phyloP scores from a whole-genome alignment of 2,797 vertebrate genomes.

The Hippocampus kuda region DNA sequence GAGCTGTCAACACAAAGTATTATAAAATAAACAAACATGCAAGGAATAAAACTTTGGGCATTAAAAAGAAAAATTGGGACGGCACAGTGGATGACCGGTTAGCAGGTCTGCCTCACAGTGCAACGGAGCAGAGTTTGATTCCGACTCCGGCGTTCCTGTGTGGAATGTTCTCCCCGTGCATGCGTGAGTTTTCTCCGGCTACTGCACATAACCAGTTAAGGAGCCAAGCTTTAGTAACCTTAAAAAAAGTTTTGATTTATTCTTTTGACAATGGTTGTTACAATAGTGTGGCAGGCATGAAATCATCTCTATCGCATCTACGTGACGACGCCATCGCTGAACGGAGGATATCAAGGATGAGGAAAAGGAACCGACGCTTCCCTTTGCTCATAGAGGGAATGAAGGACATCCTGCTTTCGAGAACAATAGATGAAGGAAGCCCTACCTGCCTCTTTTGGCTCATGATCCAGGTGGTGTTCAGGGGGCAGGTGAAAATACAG shows the following conservation, averaged over 20 bases:
- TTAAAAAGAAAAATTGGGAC: no score
- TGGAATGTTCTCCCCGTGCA: no score
- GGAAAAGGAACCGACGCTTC: slow-evolving; percentile 1
- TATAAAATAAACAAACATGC: no score
- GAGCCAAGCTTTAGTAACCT: neutral
- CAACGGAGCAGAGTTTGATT: no score
- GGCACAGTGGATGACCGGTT: no score
- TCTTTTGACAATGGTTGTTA: neutral
- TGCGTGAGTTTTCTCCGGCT: no score
- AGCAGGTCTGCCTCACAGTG: no score
- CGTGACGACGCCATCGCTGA: neutral
- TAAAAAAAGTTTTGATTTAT: neutral
- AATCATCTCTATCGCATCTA: neutral
- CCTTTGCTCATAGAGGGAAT: neutral
- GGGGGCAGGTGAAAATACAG: slow-evolving; percentile 2
- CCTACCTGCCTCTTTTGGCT: slow-evolving; percentile 9
- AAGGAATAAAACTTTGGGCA: no score
- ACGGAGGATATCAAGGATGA: neutral
- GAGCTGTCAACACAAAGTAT: no score
- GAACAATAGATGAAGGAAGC: slow-evolving; percentile 10
- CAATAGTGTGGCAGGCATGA: neutral
- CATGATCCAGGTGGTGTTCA: slow-evolving; percentile 4
- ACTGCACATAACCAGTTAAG: neutral
- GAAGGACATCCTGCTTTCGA: slow-evolving; percentile 5
- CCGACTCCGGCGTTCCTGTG: no score